Percentiles rank a stretch among this genome's conserved stretches.
Evolutionary conservation across 2,113 vertebrate species (phyloP).

Genomic region (Caranx melampygus): DNA sequence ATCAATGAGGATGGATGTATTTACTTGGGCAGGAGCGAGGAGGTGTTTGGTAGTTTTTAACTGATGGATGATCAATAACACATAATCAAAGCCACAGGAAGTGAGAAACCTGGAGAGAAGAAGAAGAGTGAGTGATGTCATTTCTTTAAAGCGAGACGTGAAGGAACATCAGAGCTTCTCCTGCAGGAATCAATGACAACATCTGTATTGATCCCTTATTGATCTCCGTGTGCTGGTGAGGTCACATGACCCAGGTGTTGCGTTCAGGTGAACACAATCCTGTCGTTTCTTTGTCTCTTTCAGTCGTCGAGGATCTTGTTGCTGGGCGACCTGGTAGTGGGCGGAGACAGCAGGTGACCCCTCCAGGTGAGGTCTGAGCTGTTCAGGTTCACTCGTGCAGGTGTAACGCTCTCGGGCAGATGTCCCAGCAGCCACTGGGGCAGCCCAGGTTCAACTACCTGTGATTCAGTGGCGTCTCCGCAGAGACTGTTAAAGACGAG

Average conservation of each 20-base stretch:
- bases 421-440: not conserved
- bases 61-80: not conserved
- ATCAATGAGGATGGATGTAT: slow-evolving; percentile 50
- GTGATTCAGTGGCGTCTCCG: not conserved
- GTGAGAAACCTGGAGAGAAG: not conserved
- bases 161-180: no score
- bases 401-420: not conserved
- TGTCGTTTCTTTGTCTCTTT: no score
- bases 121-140: not conserved
- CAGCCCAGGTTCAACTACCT: not conserved
- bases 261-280: no score
- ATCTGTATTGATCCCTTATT: no score
- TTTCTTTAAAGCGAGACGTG: no score
- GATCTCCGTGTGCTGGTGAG: no score
- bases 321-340: not conserved
- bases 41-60: not conserved
- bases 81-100: not conserved
- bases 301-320: no score
- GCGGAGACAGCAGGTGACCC: not conserved
- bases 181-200: no score
- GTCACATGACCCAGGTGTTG: no score
- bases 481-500: not conserved
- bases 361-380: no score
- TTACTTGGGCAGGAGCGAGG: not conserved
- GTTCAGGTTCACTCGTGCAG: no score